Base-by-base conservation (phyloP, 2,888 invertebrate genomes). In the Cacoxenus indagator region DNA sequence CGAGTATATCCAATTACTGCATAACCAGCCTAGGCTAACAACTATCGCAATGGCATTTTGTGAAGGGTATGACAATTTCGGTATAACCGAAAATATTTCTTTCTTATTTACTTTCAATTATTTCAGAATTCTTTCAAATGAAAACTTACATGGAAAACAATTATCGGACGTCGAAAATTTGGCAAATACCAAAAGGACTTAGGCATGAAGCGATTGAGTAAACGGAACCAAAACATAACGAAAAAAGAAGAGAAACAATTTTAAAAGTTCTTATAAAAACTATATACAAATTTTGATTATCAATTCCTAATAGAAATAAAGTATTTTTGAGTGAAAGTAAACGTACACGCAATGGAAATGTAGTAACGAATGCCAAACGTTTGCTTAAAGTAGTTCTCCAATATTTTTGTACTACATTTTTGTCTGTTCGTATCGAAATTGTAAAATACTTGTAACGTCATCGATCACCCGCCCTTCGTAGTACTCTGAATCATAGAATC, bases 61-160 rank as follows among this genome's bases (percentile, higher is more conserved):
- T 37, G 37, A 37, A 37, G 37, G 14, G 37, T 37, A 37, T 37
- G 8, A 11, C 14, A 14, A 0, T 4, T 37, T 37, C 37, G 37
- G 37, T 37, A 14, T 37, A 37, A 37, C 37, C 37, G 37, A 37
- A 37, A 31, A 37, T 11, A 37, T 14, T 11, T 37, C 37, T 37
- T 37, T 37, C 8, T 11, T 11, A 37, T 37, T 37, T 11, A 37
- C 1, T 14, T 4, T 4, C 4, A 48, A 6, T 48, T 48, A 6
- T 45, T 43, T 62, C 9, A 22, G 4, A 22, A 24, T 45, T 54
- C 11, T 22, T 37, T 6, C 19, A 54, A 65, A 65, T 54, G 6
- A 75, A 80, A 85, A 88, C 88, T 88, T 88, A 88, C 88, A 83
- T 88, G 88, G 88, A 82, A 88, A 87, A 82, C 88, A 88, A 85